phyloP scores from a whole-genome alignment of 2,888 invertebrate genomes.

The Neelides folsomi region DNA sequence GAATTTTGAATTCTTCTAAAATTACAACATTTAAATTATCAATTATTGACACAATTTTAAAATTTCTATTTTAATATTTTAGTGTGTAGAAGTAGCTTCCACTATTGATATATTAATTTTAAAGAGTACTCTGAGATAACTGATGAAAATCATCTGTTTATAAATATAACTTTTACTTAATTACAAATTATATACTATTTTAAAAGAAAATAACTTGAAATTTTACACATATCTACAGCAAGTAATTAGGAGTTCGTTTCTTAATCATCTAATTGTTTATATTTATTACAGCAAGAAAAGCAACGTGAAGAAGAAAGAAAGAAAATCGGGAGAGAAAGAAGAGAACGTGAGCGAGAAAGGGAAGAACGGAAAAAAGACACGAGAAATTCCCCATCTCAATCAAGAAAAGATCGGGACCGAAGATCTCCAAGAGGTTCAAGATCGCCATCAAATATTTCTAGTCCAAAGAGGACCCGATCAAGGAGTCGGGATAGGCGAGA shows the following conservation, averaged over 20 bases:
- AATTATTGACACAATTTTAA: too few relatives aligned
- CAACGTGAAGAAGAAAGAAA: slow-evolving; percentile 51
- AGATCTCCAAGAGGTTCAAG: slow-evolving; percentile 14
- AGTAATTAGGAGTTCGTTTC: too few relatives aligned
- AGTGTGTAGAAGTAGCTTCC: too few relatives aligned
- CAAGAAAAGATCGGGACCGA: slow-evolving; percentile 8
- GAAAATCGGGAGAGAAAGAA: slow-evolving; percentile 33
- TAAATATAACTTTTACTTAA: neutral
- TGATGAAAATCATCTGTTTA: too few relatives aligned
- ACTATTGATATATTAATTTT: too few relatives aligned
- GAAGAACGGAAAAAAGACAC: slow-evolving; percentile 34
- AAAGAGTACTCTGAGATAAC: too few relatives aligned
- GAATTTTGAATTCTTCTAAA: too few relatives aligned
- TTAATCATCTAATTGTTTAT: slow-evolving; percentile 5
- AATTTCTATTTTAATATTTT: too few relatives aligned
- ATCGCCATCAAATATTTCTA: neutral
- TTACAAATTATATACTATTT: neutral
- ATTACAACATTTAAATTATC: too few relatives aligned
- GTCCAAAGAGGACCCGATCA: neutral
- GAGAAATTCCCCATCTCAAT: neutral
- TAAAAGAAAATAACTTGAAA: neutral
- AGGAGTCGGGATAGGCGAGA: slow-evolving; percentile 4
- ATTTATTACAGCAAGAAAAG: slow-evolving; percentile 49
- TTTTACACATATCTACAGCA: neutral
- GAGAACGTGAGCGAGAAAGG: slow-evolving; percentile 37